Percentiles rank a stretch among this genome's conserved stretches.
phyloP scores from a whole-genome alignment of 1,140 invertebrate species.

The Ceratina calcarata region DNA sequence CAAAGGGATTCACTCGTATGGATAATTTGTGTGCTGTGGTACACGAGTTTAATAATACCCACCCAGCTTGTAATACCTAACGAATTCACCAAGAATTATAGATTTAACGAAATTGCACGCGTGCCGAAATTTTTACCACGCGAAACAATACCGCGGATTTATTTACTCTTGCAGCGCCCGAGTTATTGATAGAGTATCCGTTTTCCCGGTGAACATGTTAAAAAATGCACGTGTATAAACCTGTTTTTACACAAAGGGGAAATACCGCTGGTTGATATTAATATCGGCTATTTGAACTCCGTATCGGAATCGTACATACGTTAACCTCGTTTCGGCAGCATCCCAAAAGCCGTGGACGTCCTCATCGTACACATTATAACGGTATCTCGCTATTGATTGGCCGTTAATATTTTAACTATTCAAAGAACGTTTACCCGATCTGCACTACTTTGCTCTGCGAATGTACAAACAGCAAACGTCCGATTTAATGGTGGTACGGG shows the following conservation, averaged over 20 bases:
- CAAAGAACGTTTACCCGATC: background rate
- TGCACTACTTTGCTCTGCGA: background rate
- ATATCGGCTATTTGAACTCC: background rate
- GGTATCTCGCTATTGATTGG: background rate
- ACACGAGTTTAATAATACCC: background rate
- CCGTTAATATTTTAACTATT: constrained; percentile 1
- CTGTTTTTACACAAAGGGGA: background rate
- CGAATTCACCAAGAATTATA: background rate
- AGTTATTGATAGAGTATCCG: no score
- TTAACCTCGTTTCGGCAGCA: background rate
- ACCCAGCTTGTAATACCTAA: no score
- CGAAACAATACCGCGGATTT: no score
- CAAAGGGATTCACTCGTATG: background rate
- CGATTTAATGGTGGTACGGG: background rate
- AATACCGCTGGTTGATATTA: background rate
- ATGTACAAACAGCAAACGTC: background rate
- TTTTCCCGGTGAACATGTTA: no score
- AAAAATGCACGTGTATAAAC: no score
- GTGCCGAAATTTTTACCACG: background rate
- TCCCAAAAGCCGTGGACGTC: background rate
- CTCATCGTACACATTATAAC: background rate
- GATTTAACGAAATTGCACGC: background rate
- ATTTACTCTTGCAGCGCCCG: no score
- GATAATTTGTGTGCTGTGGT: background rate
- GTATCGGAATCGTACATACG: background rate